Conservation (phyloP, 2,797 vertebrate genomes). For the Psittacula derbiana region DNA sequence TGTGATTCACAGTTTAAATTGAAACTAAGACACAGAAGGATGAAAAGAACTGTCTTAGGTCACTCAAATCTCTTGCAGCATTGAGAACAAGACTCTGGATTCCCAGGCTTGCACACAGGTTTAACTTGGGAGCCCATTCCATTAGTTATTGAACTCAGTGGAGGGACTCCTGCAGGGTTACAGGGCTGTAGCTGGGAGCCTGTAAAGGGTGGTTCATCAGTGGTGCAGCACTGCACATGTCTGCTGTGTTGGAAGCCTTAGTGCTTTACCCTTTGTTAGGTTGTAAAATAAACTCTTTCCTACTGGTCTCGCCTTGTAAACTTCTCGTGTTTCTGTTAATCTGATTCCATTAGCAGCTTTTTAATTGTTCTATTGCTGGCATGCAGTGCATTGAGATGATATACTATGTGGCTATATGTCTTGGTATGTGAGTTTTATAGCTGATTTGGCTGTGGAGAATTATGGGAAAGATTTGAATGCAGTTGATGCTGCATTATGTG, state of each 20-base stretch:
- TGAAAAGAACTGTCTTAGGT: not conserved
- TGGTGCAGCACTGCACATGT: not conserved
- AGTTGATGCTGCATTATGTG: not conserved
- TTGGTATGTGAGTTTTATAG: not conserved
- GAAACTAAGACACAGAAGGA: not conserved
- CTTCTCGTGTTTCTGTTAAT: not conserved
- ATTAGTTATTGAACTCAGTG: not conserved
- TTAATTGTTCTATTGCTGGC: not conserved
- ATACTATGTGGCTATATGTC: not conserved
- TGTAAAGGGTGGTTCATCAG: not conserved
- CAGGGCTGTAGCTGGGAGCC: not conserved
- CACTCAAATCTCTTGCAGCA: not conserved
- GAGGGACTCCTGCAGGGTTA: not conserved
- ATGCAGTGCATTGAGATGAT: not conserved
- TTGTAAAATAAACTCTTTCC: not conserved
- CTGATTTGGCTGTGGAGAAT: not conserved
- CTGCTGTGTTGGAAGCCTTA: not conserved
- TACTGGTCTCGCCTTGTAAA: not conserved
- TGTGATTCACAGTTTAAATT: not conserved
- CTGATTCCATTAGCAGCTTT: not conserved
- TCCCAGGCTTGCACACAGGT: not conserved
- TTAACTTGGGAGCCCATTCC: not conserved
- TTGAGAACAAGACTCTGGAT: not conserved
- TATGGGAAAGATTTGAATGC: not conserved
- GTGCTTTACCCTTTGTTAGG: not conserved